A percentile compares a stretch with the other conserved stretches of the same genome.
phyloP scores from a whole-genome alignment of 1,140 invertebrate species.

The Homalodisca vitripennis region DNA sequence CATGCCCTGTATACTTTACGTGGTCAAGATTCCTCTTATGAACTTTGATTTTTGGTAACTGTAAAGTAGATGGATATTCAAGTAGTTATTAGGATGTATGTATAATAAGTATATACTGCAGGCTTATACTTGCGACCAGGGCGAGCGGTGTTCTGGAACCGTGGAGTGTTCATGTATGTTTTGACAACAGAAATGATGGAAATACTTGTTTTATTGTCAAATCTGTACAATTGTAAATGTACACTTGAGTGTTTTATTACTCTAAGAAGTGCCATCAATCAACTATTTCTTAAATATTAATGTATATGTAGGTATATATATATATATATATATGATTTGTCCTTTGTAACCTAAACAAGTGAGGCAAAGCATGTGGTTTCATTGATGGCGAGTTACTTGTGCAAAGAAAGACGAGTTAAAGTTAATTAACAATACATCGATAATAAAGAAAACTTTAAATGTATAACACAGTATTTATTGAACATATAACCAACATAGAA shows the following conservation, averaged over 20 bases:
- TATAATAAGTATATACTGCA: no score
- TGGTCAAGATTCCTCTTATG: no score
- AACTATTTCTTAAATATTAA: neutral
- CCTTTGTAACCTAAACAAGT: slow-evolving; percentile 8
- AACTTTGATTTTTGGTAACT: no score
- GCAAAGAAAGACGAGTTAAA: neutral
- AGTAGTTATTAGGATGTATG: no score
- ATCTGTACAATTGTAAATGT: slow-evolving; percentile 26
- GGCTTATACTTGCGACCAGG: no score
- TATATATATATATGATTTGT: neutral
- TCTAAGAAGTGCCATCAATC: slow-evolving; percentile 5
- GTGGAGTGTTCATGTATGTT: slow-evolving; percentile 22
- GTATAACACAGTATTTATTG: slow-evolving; percentile 25
- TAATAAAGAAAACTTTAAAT: neutral
- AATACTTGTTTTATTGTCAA: slow-evolving; percentile 23
- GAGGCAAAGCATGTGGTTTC: slow-evolving; percentile 5
- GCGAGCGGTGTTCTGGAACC: no score
- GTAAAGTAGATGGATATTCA: no score
- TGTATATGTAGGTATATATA: neutral
- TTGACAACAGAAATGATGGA: slow-evolving; percentile 18
- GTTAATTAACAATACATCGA: neutral
- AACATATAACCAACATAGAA: slow-evolving; percentile 11
- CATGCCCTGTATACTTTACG: no score
- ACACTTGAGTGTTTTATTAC: neutral
- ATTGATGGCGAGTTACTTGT: neutral